Evolutionary conservation across 2,797 vertebrate genomes (phyloP), one percentile per base, ranked within the genome.

Genomic region (Cetoscarus ocellatus): DNA sequence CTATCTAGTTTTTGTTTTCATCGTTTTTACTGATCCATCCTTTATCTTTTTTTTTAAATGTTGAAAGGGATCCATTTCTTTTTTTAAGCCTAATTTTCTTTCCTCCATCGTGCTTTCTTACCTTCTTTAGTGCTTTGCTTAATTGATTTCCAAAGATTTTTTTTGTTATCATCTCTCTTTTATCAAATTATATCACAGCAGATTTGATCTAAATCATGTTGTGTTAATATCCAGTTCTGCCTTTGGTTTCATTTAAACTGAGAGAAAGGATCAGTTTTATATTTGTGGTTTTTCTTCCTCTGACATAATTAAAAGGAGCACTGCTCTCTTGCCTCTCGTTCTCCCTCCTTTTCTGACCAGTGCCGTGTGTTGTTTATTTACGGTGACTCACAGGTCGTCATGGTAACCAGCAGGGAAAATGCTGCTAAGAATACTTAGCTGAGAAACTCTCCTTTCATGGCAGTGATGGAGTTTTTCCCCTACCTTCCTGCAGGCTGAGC

Each of bases 401-500:
- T 91, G 88, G 88, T 59, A 83, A 94, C 90, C 19, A 61, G 36
- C 77, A 51, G 67, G 70, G 75, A 68, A 86, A 83, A 82, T 61
- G 57, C 62, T 61, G 86, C 90, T 91, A 91, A 91, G 86, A 91
- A 91, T 93, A 90, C 40, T 6, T 17, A 0, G 19, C 61, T 70
- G 86, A 17, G 73, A 91, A 84, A 86, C 78, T 73, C 55, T 89
- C 88, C 91, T 92, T 93, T 92, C 89, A 91, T 79, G 86, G 86
- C 75, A 61, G 68, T 87, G 85, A 88, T 61, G 70, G 50, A 50
- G 68, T 69, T 88, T 93, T 93, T 93, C 92, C n/a, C 27, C 92
- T 64, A 95, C 94, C 94, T 91, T 91, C 70, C 75, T 79, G 83
- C 44, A 79, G 70, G 10, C n/a, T 0, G 49, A 92, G 54, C 75